Evolutionary conservation across 1,140 invertebrate species (phyloP), one percentile per base, ranked within the genome.

Genomic region (Leptinotarsa undecemlineata): DNA sequence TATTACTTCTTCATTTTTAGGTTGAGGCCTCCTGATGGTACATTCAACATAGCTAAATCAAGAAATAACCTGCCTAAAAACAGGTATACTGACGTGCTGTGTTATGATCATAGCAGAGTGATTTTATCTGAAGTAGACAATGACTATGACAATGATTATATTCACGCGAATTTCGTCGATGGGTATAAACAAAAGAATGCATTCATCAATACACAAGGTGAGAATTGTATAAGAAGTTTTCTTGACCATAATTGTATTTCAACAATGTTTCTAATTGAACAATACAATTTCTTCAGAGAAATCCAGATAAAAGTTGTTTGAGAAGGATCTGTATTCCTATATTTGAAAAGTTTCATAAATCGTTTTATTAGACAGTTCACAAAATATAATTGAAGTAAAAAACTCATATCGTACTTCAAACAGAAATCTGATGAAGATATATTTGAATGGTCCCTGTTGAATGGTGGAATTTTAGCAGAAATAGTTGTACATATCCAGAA

Each of bases 161-260:
- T 98, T 82, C 98, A 99, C 88, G 97, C 96, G 42, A 99, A 99
- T 89, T 99, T 94, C 87, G 96, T 99, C 42, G 97, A 98, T 88
- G 97, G 97, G 4, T 99, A 98, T 86, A 96, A 96, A 85, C 96
- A 98, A 85, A 97, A 96, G 82, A 97, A 97, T 87, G 96, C 97
- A 62, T 99, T 97, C 86, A 99, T 99, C 84, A 98, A 94, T 77
- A 98, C 97, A 79, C 97, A 99, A 91, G 96, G 93, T 94, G 81
- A 86, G 81, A 11, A 68, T 17, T 68, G 8, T 42, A 26, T n/a
- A 20, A 68, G 69, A 68, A 63, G 23, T 72, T 71, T 26, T 74
- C n/a, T n/a, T n/a, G n/a, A n/a, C n/a, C n/a, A n/a, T n/a, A 48
- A 42, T 67, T 71, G 71, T 72, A 42, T 48, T 51, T 68, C 33